phyloP scores from a whole-genome alignment of 2,113 vertebrate species.

The Atractosteus spatula region DNA sequence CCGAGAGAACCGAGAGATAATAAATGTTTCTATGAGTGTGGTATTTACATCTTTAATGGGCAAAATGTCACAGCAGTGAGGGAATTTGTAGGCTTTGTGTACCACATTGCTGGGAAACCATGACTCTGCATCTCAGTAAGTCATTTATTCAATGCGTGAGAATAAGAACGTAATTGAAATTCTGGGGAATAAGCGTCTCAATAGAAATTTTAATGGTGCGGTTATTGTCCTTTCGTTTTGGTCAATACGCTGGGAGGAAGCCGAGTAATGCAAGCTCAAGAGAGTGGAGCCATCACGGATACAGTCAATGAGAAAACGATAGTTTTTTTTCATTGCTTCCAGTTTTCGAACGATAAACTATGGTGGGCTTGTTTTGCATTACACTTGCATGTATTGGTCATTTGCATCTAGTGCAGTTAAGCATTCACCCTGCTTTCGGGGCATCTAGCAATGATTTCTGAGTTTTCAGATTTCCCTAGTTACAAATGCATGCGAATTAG shows the following conservation, averaged over 20 bases:
- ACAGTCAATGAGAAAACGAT: not conserved
- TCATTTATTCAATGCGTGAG: slow-evolving; percentile 9
- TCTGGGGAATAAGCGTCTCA: not conserved
- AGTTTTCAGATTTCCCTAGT: no score
- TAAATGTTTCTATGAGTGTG: not conserved
- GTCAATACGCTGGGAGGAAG: not conserved
- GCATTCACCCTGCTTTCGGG: no score
- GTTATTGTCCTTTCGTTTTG: slow-evolving; percentile 12
- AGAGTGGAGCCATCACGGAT: not conserved
- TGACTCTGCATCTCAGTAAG: slow-evolving; percentile 11
- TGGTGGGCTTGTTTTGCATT: not conserved
- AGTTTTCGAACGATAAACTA: no score
- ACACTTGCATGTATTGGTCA: not conserved
- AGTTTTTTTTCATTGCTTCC: not conserved
- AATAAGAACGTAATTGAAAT: slow-evolving; percentile 19
- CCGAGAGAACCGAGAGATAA: not conserved
- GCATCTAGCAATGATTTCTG: no score
- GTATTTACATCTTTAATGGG: not conserved
- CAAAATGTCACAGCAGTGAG: not conserved
- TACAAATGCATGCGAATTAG: no score
- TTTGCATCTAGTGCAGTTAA: not conserved
- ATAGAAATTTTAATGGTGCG: slow-evolving; percentile 18
- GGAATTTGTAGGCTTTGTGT: not conserved
- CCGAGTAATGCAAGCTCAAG: not conserved
- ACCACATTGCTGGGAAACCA: not conserved